Evolutionary conservation across 2,113 vertebrate genomes (phyloP), one percentile per base, ranked within the genome.

Genomic region (Polypterus bichir): DNA sequence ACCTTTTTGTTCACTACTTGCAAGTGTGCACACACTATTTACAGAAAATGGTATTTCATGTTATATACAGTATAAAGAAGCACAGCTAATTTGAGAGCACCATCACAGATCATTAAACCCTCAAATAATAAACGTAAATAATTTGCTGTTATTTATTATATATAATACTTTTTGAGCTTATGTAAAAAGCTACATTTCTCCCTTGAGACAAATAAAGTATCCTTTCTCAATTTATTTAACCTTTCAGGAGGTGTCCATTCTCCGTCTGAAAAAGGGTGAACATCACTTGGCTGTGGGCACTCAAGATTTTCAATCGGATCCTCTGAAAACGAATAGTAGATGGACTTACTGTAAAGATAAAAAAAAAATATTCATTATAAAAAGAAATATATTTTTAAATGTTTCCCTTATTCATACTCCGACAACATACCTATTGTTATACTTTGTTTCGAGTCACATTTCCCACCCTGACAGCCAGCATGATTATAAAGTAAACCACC

Each of bases 211-310:
- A 27, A 27, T 27, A 27, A 27, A 27, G 27, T 27, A 27, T 27
- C 27, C 27, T 27, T 2, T 27, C 27, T 27, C 27, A 27, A 27
- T 27, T 27, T 27, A 27, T 27, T 27, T 27, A 71, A 93, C 93
- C 80, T 88, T 64, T 83, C 79, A 7, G 57, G 11, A 1, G 72
- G 63, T 0, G 71, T 62, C 59, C 78, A 78, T 60, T 92, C 89
- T 71, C 86, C 85, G 0, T 97, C 93, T 0, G 92, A 92, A 68
- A 83, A 79, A 1, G 86, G 77, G 47, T 82, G 72, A 59, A 66
- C 61, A 7, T 88, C 84, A 66, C 59, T 77, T 27, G 68, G 62
- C 62, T 72, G 80, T 0, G 54, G 8, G 0, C 9, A 51, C 3
- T 9, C n/a, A 0, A 51, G 3, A 59, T 72, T 76, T 62, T 83